phyloP scores from a whole-genome alignment of 2,113 vertebrate species.

The Varanus komodoensis region DNA sequence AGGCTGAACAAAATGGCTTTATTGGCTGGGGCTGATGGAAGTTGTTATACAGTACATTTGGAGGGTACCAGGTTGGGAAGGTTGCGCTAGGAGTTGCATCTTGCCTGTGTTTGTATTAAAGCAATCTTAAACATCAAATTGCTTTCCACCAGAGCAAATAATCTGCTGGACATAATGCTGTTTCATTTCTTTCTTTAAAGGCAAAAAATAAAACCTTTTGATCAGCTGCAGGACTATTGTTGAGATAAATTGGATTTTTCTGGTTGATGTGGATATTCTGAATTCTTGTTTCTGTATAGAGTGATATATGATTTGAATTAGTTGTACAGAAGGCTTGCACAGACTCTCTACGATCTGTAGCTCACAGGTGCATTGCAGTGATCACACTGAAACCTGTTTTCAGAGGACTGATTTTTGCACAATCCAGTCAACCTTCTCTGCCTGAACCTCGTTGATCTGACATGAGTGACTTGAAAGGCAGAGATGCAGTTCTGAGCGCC shows the following conservation, averaged over 20 bases:
- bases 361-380: not conserved
- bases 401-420: fast-evolving
- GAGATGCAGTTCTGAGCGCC: slow-evolving; percentile 41
- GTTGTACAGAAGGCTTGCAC: not conserved
- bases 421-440: not conserved
- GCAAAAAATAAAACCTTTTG: not conserved
- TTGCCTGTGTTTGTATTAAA: not conserved
- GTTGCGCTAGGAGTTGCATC: not conserved
- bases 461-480: not conserved
- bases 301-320: not conserved
- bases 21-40: too few relatives aligned
- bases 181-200: not conserved
- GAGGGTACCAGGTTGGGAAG: not conserved
- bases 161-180: not conserved
- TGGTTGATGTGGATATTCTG: not conserved
- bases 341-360: not conserved
- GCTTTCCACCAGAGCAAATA: not conserved
- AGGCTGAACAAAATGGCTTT: too few relatives aligned
- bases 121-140: not conserved
- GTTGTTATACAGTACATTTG: not conserved
- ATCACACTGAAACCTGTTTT: not conserved
- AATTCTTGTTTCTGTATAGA: not conserved
- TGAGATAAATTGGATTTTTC: not conserved
- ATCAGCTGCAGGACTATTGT: not conserved
- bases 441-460: not conserved